Conservation (phyloP, 2,797 vertebrate species). For the Gephyroberyx darwinii region DNA sequence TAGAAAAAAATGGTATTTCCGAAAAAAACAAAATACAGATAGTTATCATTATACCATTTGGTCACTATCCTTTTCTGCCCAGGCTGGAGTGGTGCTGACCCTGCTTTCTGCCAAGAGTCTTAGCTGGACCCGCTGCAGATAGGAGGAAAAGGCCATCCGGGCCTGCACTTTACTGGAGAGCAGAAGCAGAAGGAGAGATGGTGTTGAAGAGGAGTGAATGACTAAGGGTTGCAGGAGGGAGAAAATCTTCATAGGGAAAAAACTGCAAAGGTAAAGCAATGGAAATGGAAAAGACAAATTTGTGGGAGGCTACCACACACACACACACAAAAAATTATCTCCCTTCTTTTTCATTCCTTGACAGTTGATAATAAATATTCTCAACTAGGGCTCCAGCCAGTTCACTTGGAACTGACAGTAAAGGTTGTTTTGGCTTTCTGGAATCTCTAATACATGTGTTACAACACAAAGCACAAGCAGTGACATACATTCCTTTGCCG, state of each 20-base stretch:
- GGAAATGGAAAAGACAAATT: slow-evolving; percentile 3
- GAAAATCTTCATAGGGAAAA: slow-evolving; percentile 20
- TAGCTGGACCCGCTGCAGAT: slow-evolving; percentile 91
- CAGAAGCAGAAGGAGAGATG: slow-evolving; percentile 16
- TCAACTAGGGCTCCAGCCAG: slow-evolving; percentile 16
- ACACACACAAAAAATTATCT: slow-evolving; percentile 4
- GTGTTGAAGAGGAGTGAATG: background rate
- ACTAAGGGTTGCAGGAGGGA: background rate
- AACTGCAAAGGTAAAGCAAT: slow-evolving; percentile 16
- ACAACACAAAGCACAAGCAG: slow-evolving; percentile 40
- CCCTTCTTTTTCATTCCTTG: slow-evolving; percentile 10
- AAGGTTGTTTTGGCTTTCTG: slow-evolving; percentile 24
- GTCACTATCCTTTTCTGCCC: slow-evolving; percentile 89
- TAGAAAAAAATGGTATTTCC: slow-evolving; percentile 32
- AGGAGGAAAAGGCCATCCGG: slow-evolving; percentile 92
- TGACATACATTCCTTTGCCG: slow-evolving; percentile 42
- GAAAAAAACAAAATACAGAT: slow-evolving; percentile 21
- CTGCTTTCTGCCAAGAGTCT: slow-evolving; percentile 87
- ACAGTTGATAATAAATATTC: slow-evolving; percentile 35
- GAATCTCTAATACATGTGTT: slow-evolving; percentile 47
- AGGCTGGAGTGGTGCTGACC: slow-evolving; percentile 77
- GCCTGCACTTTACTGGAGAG: slow-evolving; percentile 93
- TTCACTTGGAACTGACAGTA: slow-evolving; percentile 23
- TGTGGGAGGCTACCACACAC: background rate
- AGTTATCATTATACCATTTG: slow-evolving; percentile 87